A percentile compares a stretch with the other conserved stretches of the same genome.
These are phyloP conservation scores for Dendronephthya gigantea DNA, from an alignment of 64 coral and sea anemone genomes.

Conservation along the genomic window DNA sequence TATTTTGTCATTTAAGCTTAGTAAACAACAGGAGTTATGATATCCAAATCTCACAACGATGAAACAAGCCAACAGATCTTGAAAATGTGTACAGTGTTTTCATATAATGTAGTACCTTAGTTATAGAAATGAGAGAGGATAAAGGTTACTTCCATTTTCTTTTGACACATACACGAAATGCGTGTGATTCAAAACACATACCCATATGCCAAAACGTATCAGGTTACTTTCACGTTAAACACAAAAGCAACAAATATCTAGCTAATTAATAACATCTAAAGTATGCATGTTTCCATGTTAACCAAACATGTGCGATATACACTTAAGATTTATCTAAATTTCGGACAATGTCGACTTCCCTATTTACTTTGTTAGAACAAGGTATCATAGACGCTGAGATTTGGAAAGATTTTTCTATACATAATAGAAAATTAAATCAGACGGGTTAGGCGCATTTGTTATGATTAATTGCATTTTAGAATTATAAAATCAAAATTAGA, in stretches of 20 bases:
- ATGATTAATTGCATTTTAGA: neutral
- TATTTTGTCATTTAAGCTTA: neutral
- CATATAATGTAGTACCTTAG: too few species aligned
- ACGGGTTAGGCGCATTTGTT: too few species aligned
- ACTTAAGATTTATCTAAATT: neutral
- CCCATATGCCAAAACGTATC: neutral
- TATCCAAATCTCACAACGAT: too few species aligned
- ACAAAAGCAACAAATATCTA: neutral
- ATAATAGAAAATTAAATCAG: neutral
- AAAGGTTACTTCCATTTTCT: too few species aligned
- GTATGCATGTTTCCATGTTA: slow-evolving; percentile 6
- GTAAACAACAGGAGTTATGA: too few species aligned
- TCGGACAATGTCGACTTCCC: neutral
- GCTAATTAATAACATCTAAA: slow-evolving; percentile 2
- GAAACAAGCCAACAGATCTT: too few species aligned
- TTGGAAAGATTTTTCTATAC: neutral
- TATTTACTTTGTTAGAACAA: neutral
- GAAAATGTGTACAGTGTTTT: too few species aligned
- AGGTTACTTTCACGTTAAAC: neutral
- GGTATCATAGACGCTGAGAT: neutral
- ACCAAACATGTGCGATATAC: neutral
- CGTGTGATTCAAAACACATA: too few species aligned
- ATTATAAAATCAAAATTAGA: neutral
- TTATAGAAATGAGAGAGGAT: too few species aligned
- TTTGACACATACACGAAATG: too few species aligned